A percentile compares a stretch with the other conserved stretches of the same genome.
phyloP scores from a whole-genome alignment of 2,113 vertebrate genomes.

The Solea senegalensis region DNA sequence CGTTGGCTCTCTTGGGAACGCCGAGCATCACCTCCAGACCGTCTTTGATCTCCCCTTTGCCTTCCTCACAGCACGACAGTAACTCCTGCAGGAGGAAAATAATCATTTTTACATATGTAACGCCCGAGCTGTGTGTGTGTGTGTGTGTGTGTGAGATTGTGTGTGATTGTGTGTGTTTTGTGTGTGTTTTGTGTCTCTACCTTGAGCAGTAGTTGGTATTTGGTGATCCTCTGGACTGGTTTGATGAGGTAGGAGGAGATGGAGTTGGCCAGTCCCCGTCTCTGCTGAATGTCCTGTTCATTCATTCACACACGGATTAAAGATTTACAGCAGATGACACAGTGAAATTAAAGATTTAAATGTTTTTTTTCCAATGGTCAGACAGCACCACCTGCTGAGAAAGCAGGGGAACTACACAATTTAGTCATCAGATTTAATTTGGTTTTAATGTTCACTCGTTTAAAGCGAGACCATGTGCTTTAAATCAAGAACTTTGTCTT shows the following conservation, averaged over 20 bases:
- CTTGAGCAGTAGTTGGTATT: conserved; percentile 97
- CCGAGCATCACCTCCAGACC: conserved; percentile 98
- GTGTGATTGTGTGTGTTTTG: not conserved
- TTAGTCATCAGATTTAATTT: too few species aligned
- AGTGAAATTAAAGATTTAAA: not conserved
- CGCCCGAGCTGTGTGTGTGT: not conserved
- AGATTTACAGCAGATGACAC: not conserved
- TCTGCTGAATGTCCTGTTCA: conserved; percentile 94
- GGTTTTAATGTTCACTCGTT: too few species aligned
- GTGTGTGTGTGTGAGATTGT: not conserved
- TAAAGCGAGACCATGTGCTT: too few species aligned
- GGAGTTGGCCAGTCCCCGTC: conserved; percentile 93
- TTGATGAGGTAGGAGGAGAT: conserved; percentile 99
- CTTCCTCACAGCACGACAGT: conserved; percentile 97
- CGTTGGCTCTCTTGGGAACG: conserved; percentile 97
- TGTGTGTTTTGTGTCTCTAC: conserved; percentile 66
- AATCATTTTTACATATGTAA: not conserved
- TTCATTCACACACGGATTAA: not conserved
- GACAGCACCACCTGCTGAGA: conserved; percentile 59
- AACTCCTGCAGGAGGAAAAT: conserved; percentile 84
- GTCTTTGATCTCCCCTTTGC: conserved; percentile 97
- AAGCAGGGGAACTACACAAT: not conserved
- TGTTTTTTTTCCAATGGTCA: not conserved
- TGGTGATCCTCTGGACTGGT: conserved; percentile 98
- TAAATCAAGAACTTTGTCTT: too few species aligned